Conservation (phyloP, 2,888 invertebrate genomes). For the Dyspetes luteomarginatus region DNA sequence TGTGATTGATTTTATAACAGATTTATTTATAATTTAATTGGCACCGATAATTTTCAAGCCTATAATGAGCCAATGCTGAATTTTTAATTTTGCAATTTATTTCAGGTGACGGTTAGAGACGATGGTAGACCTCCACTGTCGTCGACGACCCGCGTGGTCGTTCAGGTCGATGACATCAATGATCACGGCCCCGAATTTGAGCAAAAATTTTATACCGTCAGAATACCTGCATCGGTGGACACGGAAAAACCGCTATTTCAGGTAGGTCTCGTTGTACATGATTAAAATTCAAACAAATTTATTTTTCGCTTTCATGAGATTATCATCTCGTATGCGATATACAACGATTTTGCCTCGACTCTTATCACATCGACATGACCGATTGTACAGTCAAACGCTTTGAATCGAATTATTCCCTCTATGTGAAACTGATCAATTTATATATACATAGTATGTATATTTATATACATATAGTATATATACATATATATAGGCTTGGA, state of each 20-base stretch:
- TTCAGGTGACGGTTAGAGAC: conserved; percentile 90
- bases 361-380: conserved; percentile 29
- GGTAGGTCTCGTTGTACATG: conserved; percentile 81
- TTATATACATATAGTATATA: no score
- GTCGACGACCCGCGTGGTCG: conserved; percentile 91
- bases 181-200: conserved; percentile 95
- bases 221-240: conserved; percentile 87
- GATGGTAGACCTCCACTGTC: conserved; percentile 89
- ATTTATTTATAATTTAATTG: no score
- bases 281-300: background rate
- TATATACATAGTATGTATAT: no score
- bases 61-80: no score
- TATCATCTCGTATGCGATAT: conserved; percentile 9
- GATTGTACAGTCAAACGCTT: conserved; percentile 33
- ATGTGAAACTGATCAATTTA: conserved; percentile 29
- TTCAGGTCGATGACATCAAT: conserved; percentile 93
- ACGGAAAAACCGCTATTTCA: conserved; percentile 86
- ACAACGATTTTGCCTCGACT: conserved; percentile 38
- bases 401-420: conserved; percentile 4
- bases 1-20: no score
- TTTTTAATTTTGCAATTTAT: conserved; percentile 46
- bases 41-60: no score
- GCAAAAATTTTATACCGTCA: conserved; percentile 92
- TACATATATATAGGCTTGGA: conserved; percentile 40
- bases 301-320: background rate